Evolutionary conservation across 2,888 invertebrate species (phyloP).

Genomic region (Entomobrya multifasciata): DNA sequence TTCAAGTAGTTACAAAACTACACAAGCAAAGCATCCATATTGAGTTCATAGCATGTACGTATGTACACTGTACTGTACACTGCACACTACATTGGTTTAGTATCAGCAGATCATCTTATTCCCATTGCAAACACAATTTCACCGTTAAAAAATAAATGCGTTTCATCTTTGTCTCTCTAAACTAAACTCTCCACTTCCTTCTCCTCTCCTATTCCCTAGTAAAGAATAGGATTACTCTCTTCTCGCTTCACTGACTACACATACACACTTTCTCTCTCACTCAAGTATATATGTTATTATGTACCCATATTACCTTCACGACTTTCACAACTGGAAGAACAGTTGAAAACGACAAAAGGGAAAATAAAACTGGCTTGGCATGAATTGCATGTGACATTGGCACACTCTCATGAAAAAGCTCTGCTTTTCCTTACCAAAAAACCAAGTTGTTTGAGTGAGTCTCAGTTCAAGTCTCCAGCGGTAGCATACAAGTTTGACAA

Average conservation of each 20-base stretch:
- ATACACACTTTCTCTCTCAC: too few species aligned
- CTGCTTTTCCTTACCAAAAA: neutral
- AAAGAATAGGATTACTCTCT: neutral
- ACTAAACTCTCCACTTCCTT: neutral
- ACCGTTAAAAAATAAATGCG: slow-evolving; percentile 24
- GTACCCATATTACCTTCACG: neutral
- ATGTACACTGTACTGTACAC: too few species aligned
- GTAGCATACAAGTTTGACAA: slow-evolving; percentile 60
- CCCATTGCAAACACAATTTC: slow-evolving; percentile 23
- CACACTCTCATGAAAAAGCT: neutral
- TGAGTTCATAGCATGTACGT: too few species aligned
- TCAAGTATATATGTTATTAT: neutral
- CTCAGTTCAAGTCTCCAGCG: slow-evolving; percentile 11
- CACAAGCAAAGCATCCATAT: too few species aligned
- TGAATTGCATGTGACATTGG: slow-evolving; percentile 34
- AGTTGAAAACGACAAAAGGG: slow-evolving; percentile 15
- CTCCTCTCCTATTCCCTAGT: neutral
- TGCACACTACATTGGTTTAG: too few species aligned
- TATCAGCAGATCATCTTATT: slow-evolving; percentile 6
- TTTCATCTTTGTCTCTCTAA: slow-evolving; percentile 33
- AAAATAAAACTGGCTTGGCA: slow-evolving; percentile 18
- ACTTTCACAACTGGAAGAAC: neutral
- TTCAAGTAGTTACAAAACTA: neutral
- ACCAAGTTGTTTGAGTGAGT: neutral
- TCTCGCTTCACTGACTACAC: neutral